phyloP scores from a whole-genome alignment of 2,797 vertebrate species.

The Coendou prehensilis region DNA sequence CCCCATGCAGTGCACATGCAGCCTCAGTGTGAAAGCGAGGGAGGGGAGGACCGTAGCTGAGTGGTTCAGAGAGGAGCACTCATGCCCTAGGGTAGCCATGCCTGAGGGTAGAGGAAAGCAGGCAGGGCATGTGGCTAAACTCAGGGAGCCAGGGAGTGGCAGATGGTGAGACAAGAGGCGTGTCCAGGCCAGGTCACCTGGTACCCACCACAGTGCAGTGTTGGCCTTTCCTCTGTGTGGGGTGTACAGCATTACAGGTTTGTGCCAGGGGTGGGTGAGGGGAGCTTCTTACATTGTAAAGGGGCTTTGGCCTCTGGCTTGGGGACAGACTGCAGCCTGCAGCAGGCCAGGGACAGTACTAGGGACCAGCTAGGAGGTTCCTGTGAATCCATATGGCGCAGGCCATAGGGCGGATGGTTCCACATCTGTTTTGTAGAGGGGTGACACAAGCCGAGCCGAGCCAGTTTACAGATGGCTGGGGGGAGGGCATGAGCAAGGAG shows the following conservation, averaged over 20 bases:
- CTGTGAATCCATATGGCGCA: neutral
- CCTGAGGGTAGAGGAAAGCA: neutral
- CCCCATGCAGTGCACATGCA: fast-evolving
- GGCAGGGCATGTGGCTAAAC: neutral
- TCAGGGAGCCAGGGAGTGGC: neutral
- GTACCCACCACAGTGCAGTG: too few species aligned
- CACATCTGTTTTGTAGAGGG: neutral
- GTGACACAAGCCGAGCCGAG: neutral
- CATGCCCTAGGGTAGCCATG: fast-evolving
- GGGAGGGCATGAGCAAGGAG: neutral
- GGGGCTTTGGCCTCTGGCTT: too few species aligned
- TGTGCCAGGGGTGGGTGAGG: fast-evolving
- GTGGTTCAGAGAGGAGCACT: neutral
- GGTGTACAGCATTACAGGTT: neutral
- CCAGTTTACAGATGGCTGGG: too few species aligned
- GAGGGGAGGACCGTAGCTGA: neutral
- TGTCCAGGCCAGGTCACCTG: too few species aligned
- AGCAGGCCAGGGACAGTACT: neutral
- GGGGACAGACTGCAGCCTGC: neutral
- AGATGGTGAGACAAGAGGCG: neutral
- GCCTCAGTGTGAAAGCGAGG: neutral
- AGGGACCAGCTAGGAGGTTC: neutral
- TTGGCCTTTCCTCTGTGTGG: neutral
- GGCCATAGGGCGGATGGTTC: fast-evolving
- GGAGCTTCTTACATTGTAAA: neutral